Percentiles rank a stretch among this genome's conserved stretches.
phyloP scores from a whole-genome alignment of 2,113 vertebrate species.

The Platycercus adscitus region DNA sequence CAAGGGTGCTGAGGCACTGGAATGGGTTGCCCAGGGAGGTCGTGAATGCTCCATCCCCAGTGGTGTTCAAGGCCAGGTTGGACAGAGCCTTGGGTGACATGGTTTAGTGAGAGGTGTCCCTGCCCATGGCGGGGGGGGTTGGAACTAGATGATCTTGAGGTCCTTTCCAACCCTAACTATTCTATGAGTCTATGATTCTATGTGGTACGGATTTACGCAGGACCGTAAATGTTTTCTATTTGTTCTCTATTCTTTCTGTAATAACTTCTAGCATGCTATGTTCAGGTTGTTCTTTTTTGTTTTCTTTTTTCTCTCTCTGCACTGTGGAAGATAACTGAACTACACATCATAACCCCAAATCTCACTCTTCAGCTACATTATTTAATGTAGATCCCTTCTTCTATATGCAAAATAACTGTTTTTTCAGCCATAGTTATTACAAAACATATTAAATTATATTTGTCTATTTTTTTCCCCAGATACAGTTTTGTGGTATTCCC shows the following conservation, averaged over 20 bases:
- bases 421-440: neutral
- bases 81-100: too few species aligned
- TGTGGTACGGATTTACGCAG: accelerated
- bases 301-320: neutral
- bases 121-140: too few species aligned
- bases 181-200: too few species aligned
- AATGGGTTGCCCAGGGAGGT: too few species aligned
- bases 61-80: too few species aligned
- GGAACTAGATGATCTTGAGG: too few species aligned
- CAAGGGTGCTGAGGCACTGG: too few species aligned
- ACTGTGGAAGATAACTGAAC: neutral
- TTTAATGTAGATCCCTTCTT: neutral
- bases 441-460: neutral
- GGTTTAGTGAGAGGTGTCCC: too few species aligned
- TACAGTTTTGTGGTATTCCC: neutral
- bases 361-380: neutral
- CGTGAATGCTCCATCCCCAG: too few species aligned
- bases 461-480: neutral
- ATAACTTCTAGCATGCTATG: neutral
- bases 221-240: neutral
- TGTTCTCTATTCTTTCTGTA: neutral
- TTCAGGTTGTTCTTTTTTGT: neutral
- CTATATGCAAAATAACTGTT: neutral
- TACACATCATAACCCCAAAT: neutral
- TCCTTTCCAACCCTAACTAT: too few species aligned